Conservation (phyloP, 2,113 vertebrate species). For the Crotalus horridus region DNA sequence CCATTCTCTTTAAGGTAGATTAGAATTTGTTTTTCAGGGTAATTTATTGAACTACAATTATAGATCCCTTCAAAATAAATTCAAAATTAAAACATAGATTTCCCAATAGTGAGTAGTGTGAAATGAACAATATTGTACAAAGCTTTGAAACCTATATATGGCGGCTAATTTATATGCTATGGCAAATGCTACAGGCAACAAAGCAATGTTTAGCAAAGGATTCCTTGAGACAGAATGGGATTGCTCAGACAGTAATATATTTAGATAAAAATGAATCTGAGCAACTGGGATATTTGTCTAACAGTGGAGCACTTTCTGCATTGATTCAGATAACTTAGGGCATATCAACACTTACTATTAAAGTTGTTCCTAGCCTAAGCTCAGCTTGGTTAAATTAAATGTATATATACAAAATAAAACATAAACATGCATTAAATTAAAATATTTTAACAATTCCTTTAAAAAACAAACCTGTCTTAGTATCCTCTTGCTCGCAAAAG, state of each 20-base stretch:
- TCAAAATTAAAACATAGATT: not conserved
- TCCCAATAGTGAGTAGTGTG: not conserved
- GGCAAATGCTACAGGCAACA: not conserved
- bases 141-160: not conserved
- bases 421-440: not conserved
- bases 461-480: not conserved
- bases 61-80: not conserved
- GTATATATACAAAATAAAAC: not conserved
- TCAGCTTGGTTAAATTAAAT: not conserved
- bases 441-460: not conserved
- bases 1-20: not conserved
- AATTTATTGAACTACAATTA: not conserved
- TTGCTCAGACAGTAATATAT: not conserved
- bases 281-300: not conserved
- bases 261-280: not conserved
- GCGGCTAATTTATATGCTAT: not conserved
- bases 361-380: not conserved
- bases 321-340: not conserved
- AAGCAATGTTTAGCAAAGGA: not conserved
- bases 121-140: not conserved
- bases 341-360: not conserved
- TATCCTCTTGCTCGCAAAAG: not conserved
- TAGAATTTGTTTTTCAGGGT: not conserved
- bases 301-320: not conserved
- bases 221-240: not conserved